Evolutionary conservation across 2,797 vertebrate species (phyloP), one percentile per base, ranked within the genome.

Genomic region (Phaenicophaeus curvirostris): DNA sequence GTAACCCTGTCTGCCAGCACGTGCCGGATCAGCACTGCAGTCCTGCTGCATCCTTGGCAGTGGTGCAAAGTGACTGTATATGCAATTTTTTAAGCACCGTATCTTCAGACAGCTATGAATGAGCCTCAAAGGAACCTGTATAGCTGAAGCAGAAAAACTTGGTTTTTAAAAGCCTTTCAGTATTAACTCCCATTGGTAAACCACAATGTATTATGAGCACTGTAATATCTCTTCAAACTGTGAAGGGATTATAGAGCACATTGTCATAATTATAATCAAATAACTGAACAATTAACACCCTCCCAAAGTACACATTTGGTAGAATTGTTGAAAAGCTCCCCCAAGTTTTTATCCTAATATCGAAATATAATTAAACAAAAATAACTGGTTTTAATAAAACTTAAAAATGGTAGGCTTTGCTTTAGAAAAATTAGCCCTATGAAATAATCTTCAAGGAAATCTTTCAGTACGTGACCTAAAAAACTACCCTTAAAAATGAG

Each of bases 231-330:
- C 33, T 96, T 80, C 94, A 77, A 66, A 95, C 90, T 94, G 74
- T 91, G 96, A 96, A 71, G 89, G 95, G 90, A 94, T 69, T 95
- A 58, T 18, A 55, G 61, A 91, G 67, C 61, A 61, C 82, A 71
- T 80, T 96, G 76, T 95, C 87, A 84, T 95, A 67, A 87, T 96
- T 96, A 54, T 83, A 97, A 93, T 95, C 85, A 93, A 96, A 96
- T 90, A 95, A 81, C 90, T 95, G 81, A 97, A 95, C 89, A 95
- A 58, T 90, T 85, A 85, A 54, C 50, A 23, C 6, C 9, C 6
- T 96, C 62, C 17, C 67, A 19, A 91, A 90, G 21, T 69, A 57
- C 3, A 0, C 19, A 24, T 76, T 91, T 88, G 33, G 42, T 24
- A 68, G 71, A 69, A 37, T 39, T 59, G 28, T 76, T 88, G 63